Percentiles rank a stretch among this genome's conserved stretches.
These are phyloP conservation scores for Onychomys torridus DNA, from an alignment of 2,797 vertebrate genomes.

Conservation along the genomic window DNA sequence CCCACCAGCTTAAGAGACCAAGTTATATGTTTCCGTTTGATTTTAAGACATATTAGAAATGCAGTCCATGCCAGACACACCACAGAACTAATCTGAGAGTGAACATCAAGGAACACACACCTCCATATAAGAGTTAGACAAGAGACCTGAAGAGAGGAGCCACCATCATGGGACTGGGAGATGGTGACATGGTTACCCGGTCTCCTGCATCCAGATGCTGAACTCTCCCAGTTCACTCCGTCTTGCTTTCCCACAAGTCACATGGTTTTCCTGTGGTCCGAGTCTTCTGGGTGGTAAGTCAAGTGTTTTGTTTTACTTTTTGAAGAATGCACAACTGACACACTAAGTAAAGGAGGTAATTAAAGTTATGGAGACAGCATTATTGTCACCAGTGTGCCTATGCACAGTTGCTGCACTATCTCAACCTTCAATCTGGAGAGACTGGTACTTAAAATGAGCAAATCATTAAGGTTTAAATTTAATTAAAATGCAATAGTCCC, in stretches of 20 bases:
- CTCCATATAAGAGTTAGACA: background rate
- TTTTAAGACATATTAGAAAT: background rate
- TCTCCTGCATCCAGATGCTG: background rate
- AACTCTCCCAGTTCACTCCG: background rate
- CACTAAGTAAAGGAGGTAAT: background rate
- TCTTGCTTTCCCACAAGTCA: background rate
- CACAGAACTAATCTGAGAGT: background rate
- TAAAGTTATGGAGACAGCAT: background rate
- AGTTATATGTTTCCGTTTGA: background rate
- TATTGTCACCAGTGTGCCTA: background rate
- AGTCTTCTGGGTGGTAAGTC: background rate
- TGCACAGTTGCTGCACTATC: background rate
- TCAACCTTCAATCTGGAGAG: background rate
- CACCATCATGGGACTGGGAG: background rate
- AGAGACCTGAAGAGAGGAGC: background rate
- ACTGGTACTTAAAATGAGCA: background rate
- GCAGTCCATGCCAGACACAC: background rate
- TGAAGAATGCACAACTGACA: background rate
- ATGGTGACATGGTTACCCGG: background rate
- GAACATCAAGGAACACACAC: background rate
- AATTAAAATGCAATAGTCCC: conserved; percentile 18
- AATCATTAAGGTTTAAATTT: background rate
- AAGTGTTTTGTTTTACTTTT: conserved; percentile 10
- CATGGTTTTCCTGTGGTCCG: background rate
- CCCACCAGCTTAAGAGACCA: background rate